phyloP scores from a whole-genome alignment of 2,797 vertebrate species.

The Pangasius mekongensis region DNA sequence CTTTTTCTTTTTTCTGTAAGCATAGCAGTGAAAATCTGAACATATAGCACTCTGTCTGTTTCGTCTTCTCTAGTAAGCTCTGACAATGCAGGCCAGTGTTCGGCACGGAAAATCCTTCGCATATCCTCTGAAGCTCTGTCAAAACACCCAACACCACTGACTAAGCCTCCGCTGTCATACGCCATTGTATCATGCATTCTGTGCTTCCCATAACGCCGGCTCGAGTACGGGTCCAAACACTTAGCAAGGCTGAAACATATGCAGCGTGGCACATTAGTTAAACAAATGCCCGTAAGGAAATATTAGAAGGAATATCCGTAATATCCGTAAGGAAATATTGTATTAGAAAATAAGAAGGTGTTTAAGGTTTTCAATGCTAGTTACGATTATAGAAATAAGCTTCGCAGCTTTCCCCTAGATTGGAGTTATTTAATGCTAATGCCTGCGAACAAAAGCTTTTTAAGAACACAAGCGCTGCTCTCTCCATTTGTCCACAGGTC shows the following conservation, averaged over 20 bases:
- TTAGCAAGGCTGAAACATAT: slow-evolving; percentile 35
- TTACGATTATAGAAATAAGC: slow-evolving; percentile 45
- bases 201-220: slow-evolving; percentile 40
- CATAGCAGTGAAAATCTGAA: slow-evolving; percentile 61
- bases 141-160: slow-evolving; percentile 63
- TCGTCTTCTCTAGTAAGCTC: slow-evolving; percentile 56
- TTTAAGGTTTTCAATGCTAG: slow-evolving; percentile 15
- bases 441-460: slow-evolving; percentile 54
- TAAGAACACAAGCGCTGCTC: slow-evolving; percentile 49
- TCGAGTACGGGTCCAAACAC: slow-evolving; percentile 47
- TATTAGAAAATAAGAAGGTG: slow-evolving; percentile 3
- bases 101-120: slow-evolving; percentile 21
- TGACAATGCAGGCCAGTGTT: slow-evolving; percentile 46
- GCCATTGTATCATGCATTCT: slow-evolving; percentile 48
- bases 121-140: slow-evolving; percentile 33
- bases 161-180: slow-evolving; percentile 57
- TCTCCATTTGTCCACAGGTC: slow-evolving; percentile 57
- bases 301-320: no score
- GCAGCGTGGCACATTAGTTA: slow-evolving; percentile 26
- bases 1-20: slow-evolving; percentile 42
- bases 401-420: slow-evolving; percentile 43
- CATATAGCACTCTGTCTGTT: slow-evolving; percentile 64
- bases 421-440: slow-evolving; percentile 56
- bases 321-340: slow-evolving; percentile 22
- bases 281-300: slow-evolving; percentile 23